These are phyloP conservation scores for Acanthopagrus latus DNA, from an alignment of 2,797 vertebrate species.

Conservation along the genomic window DNA sequence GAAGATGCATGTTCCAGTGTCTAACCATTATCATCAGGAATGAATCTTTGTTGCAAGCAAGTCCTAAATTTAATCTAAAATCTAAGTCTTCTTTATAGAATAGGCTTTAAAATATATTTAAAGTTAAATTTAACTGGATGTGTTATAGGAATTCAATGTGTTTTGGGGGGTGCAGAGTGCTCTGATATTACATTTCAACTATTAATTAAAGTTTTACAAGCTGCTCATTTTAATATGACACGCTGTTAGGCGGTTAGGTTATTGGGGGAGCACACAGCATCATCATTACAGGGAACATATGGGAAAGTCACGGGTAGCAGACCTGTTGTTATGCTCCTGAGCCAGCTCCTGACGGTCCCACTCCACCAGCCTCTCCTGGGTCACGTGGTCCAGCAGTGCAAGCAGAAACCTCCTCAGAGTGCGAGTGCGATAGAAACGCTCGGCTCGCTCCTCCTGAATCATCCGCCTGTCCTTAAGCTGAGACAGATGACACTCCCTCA, in stretches of 20 bases:
- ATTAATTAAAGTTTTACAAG: slow-evolving; percentile 27
- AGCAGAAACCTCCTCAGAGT: slow-evolving; percentile 85
- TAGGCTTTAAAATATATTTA: neutral
- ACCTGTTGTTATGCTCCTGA: slow-evolving; percentile 88
- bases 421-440: slow-evolving; percentile 69
- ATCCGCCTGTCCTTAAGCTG: slow-evolving; percentile 83
- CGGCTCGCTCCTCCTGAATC: slow-evolving; percentile 79
- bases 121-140: neutral
- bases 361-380: slow-evolving; percentile 79
- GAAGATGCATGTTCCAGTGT: neutral
- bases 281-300: slow-evolving; percentile 26
- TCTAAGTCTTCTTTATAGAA: neutral
- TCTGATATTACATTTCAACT: slow-evolving; percentile 5
- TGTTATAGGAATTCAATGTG: neutral
- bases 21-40: neutral
- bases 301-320: slow-evolving; percentile 32
- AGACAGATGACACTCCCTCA: slow-evolving; percentile 18
- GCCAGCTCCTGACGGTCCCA: slow-evolving; percentile 83
- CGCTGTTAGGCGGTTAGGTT: slow-evolving; percentile 16
- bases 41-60: neutral
- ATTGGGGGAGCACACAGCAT: neutral
- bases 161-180: neutral
- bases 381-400: slow-evolving; percentile 83
- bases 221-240: slow-evolving; percentile 32
- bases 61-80: neutral